A percentile compares a stretch with the other conserved stretches of the same genome.
Conservation (phyloP, 2,113 vertebrate genomes). For the Eclectus roratus region DNA sequence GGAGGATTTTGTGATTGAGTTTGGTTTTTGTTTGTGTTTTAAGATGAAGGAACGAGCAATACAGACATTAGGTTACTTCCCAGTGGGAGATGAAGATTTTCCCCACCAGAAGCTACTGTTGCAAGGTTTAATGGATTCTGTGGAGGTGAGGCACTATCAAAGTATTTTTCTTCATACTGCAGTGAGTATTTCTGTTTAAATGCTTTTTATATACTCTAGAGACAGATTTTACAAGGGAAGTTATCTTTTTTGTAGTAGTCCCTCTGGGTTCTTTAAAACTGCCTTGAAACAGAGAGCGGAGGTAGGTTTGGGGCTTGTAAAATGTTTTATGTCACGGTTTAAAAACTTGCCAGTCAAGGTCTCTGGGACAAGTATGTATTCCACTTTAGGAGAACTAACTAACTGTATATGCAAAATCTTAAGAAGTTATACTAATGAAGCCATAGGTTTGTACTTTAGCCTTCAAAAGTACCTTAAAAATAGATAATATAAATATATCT, state of each 20-base stretch:
- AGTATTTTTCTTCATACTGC: neutral
- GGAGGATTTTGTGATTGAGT: neutral
- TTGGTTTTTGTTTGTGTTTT: slow-evolving; percentile 34
- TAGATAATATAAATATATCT: neutral
- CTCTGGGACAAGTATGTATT: neutral
- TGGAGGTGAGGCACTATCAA: slow-evolving; percentile 83
- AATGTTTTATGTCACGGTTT: neutral
- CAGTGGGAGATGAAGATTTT: slow-evolving; percentile 93
- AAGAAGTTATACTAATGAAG: neutral
- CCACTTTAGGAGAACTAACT: neutral
- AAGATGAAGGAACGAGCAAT: slow-evolving; percentile 96
- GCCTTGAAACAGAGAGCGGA: neutral
- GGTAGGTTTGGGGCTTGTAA: neutral
- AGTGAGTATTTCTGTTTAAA: neutral
- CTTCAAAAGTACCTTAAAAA: neutral
- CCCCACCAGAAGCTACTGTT: slow-evolving; percentile 92
- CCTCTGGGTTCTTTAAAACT: neutral
- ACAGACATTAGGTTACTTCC: slow-evolving; percentile 93
- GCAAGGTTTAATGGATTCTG: slow-evolving; percentile 97
- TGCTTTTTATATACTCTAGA: neutral
- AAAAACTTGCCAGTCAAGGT: neutral
- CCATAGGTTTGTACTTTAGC: neutral
- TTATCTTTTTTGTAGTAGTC: neutral
- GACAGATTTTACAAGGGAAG: neutral
- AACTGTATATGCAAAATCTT: neutral